Conservation (phyloP, 2,797 vertebrate genomes). For the Otolemur crassicaudatus region DNA sequence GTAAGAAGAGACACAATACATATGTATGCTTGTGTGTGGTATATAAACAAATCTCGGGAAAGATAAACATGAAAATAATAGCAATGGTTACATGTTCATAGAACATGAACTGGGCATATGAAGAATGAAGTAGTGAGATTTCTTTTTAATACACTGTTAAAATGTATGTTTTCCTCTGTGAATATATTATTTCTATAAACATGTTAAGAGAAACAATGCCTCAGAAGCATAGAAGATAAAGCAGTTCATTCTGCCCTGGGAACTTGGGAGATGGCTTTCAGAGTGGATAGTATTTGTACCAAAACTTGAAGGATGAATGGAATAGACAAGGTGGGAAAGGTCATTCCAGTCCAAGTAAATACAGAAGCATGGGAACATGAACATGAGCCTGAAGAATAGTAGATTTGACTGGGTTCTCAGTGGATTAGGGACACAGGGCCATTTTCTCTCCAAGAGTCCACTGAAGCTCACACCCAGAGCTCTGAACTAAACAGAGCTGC, state of each 20-base stretch:
- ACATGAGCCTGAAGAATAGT: background rate
- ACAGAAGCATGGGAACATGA: background rate
- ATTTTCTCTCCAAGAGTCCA: background rate
- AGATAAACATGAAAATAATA: background rate
- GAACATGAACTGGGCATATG: background rate
- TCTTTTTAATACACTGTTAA: background rate
- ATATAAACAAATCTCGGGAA: conserved; percentile 2
- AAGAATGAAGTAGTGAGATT: background rate
- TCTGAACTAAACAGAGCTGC: background rate
- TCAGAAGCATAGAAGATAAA: background rate
- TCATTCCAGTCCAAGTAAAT: background rate
- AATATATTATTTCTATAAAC: background rate
- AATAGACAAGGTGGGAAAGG: background rate
- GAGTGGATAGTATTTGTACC: background rate
- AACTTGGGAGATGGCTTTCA: background rate
- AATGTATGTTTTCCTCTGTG: background rate
- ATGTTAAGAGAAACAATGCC: background rate
- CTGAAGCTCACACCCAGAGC: background rate
- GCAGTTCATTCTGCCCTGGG: background rate
- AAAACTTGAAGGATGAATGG: background rate
- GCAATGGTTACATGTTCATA: background rate
- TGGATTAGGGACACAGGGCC: background rate
- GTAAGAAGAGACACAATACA: fast-evolving
- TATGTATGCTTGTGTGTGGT: background rate
- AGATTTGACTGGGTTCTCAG: background rate